Evolutionary conservation across 2,888 invertebrate genomes (phyloP).

Genomic region (Platerodrilus igneus): DNA sequence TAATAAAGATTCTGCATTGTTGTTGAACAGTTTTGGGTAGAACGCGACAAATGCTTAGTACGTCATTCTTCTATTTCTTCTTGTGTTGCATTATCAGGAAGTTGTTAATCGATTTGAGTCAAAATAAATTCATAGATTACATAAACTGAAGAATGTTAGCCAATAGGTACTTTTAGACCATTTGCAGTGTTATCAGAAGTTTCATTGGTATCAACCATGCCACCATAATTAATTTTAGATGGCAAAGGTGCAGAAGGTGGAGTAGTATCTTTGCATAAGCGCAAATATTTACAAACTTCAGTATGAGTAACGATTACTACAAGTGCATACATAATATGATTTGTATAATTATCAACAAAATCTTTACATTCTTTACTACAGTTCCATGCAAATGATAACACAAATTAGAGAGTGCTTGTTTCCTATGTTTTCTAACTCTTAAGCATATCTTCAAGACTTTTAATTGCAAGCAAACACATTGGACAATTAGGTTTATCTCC

Average conservation of each 20-base stretch:
- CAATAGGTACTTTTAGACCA: slow-evolving; percentile 44
- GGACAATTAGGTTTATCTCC: slow-evolving; percentile 69
- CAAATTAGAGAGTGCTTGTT: slow-evolving; percentile 62
- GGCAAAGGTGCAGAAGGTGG: slow-evolving; percentile 38
- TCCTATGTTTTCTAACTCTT: slow-evolving; percentile 72
- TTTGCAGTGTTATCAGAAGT: slow-evolving; percentile 60
- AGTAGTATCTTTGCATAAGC: slow-evolving; percentile 61
- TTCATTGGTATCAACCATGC: slow-evolving; percentile 62
- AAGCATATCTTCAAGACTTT: slow-evolving; percentile 68
- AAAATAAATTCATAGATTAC: slow-evolving; percentile 78
- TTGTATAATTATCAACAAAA: slow-evolving; percentile 72
- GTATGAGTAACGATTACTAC: slow-evolving; percentile 68
- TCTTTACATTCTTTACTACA: slow-evolving; percentile 64
- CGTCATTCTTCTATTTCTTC: slow-evolving; percentile 66
- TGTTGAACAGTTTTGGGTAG: slow-evolving; percentile 58
- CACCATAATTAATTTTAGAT: slow-evolving; percentile 32
- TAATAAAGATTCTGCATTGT: slow-evolving; percentile 69
- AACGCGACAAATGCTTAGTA: slow-evolving; percentile 64
- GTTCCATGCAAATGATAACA: slow-evolving; percentile 65
- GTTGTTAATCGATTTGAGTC: slow-evolving; percentile 64
- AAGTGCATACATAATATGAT: slow-evolving; percentile 72
- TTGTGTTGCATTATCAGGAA: slow-evolving; percentile 70
- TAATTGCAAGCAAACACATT: slow-evolving; percentile 77
- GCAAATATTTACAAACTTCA: slow-evolving; percentile 73
- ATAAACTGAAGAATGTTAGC: slow-evolving; percentile 54